phyloP scores from a whole-genome alignment of 1,140 invertebrate species.

The Dendroctonus valens region DNA sequence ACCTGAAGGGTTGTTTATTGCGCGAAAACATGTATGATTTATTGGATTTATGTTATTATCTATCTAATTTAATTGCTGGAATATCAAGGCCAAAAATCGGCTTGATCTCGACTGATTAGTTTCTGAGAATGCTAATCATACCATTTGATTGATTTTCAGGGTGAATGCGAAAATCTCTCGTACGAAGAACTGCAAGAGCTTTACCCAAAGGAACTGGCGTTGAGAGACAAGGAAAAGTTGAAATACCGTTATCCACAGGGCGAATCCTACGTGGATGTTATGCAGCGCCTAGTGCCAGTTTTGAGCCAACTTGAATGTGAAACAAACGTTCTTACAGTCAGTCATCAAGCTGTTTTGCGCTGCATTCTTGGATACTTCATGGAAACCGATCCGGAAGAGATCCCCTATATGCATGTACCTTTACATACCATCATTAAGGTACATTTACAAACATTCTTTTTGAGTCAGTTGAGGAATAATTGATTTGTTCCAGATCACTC shows the following conservation, averaged over 20 bases:
- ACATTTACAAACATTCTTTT: conserved; percentile 6
- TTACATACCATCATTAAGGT: conserved; percentile 85
- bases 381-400: conserved; percentile 72
- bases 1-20: no score
- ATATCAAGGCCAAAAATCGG: no score
- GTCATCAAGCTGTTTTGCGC: conserved; percentile 88
- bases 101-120: no score
- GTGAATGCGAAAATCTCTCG: conserved; percentile 88
- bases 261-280: conserved; percentile 86
- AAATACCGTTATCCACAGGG: conserved; percentile 91
- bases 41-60: no score
- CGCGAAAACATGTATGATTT: no score
- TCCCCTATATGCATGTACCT: conserved; percentile 89
- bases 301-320: conserved; percentile 78
- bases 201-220: conserved; percentile 88
- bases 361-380: conserved; percentile 90
- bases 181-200: conserved; percentile 91
- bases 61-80: no score
- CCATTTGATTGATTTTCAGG: conserved; percentile 55
- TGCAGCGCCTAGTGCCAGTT: conserved; percentile 79
- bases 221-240: conserved; percentile 88
- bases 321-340: conserved; percentile 83
- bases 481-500: conserved; percentile 56
- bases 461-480: not conserved
- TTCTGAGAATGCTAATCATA: no score